phyloP scores from a whole-genome alignment of 2,797 vertebrate species.

The Alauda arvensis region DNA sequence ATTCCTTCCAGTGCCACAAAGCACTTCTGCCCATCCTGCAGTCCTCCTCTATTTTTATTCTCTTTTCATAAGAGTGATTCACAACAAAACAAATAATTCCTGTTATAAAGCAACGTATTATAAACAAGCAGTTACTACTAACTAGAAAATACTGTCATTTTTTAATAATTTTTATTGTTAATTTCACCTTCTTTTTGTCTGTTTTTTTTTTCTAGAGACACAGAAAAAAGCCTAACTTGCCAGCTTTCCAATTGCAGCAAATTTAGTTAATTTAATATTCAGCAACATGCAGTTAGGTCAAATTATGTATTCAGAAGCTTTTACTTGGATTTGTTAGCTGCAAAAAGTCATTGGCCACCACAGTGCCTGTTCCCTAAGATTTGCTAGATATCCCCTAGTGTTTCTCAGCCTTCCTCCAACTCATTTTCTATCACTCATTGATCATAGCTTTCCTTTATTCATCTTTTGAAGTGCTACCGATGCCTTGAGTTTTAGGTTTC shows the following conservation, averaged over 20 bases:
- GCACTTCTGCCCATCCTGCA: background rate
- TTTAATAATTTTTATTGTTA: background rate
- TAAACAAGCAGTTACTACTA: background rate
- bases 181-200: background rate
- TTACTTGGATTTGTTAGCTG: background rate
- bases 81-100: background rate
- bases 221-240: background rate
- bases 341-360: background rate
- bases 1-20: background rate
- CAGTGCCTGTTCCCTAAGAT: background rate
- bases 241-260: background rate
- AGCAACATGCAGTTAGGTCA: conserved; percentile 11
- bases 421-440: background rate
- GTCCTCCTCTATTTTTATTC: background rate
- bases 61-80: background rate
- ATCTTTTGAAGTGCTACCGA: background rate
- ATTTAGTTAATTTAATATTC: background rate
- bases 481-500: too few relatives aligned
- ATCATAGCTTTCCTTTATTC: background rate
- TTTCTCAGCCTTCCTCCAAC: background rate
- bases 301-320: background rate
- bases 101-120: background rate
- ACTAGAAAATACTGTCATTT: background rate
- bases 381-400: background rate
- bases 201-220: background rate